Percentiles rank a stretch among this genome's conserved stretches.
These are phyloP conservation scores for Philonicus albiceps DNA, from an alignment of 2,888 invertebrate species.

Conservation along the genomic window DNA sequence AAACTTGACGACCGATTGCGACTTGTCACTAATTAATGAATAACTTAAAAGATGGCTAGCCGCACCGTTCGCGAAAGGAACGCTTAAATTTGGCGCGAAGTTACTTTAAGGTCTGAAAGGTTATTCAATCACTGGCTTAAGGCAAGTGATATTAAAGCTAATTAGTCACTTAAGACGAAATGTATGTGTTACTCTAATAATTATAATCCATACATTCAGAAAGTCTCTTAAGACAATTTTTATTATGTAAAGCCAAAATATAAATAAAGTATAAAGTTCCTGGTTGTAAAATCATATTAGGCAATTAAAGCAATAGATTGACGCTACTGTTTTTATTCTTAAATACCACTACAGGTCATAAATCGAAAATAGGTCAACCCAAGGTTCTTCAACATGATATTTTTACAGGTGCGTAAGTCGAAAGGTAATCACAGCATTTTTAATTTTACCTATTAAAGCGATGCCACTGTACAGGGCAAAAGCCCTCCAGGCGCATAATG, in stretches of 20 bases:
- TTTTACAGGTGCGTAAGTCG: neutral
- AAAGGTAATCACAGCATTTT: neutral
- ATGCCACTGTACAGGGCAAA: neutral
- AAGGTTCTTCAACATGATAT: neutral
- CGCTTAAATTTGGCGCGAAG: neutral
- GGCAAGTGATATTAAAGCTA: neutral
- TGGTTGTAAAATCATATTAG: no score
- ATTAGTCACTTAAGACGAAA: neutral
- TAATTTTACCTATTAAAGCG: neutral
- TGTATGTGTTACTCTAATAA: neutral
- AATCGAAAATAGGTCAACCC: neutral
- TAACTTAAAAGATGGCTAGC: neutral
- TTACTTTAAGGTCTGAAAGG: neutral
- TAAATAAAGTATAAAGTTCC: no score
- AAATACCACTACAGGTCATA: neutral
- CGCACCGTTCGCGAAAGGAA: neutral
- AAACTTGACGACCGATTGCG: neutral
- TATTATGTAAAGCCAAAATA: no score
- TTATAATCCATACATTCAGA: neutral
- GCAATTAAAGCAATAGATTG: neutral
- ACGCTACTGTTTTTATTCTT: neutral
- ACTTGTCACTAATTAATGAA: neutral
- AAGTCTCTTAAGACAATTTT: neutral
- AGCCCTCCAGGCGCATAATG: neutral
- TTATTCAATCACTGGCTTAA: neutral